These are phyloP conservation scores for Coilia nasus DNA, from an alignment of 2,797 vertebrate species.

Conservation along the genomic window DNA sequence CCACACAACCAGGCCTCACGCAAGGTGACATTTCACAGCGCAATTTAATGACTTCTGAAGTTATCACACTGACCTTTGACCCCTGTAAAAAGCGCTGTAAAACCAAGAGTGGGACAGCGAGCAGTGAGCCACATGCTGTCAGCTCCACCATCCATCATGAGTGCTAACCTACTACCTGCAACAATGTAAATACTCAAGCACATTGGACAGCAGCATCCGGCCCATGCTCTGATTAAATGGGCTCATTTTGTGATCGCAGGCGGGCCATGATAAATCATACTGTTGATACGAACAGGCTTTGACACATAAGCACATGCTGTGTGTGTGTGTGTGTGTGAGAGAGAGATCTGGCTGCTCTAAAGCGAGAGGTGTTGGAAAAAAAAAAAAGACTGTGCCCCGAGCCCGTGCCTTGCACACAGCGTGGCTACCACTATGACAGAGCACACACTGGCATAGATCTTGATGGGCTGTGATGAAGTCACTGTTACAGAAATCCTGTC, in stretches of 20 bases:
- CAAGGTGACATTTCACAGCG: background rate
- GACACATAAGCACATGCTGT: background rate
- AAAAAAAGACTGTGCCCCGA: background rate
- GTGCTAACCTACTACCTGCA: background rate
- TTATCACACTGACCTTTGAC: constrained; percentile 4
- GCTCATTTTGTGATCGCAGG: background rate
- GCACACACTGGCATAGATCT: background rate
- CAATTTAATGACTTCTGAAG: background rate
- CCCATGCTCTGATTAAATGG: background rate
- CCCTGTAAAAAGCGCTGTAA: background rate
- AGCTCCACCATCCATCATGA: background rate
- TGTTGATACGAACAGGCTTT: background rate
- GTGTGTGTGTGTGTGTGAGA: too few species aligned
- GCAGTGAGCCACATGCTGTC: background rate
- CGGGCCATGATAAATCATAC: background rate
- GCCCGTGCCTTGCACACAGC: background rate
- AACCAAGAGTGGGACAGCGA: background rate
- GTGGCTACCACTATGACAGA: background rate
- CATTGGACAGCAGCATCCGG: background rate
- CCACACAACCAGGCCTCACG: background rate
- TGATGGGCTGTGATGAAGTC: background rate
- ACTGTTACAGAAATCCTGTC: too few species aligned
- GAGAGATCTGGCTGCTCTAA: background rate
- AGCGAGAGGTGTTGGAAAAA: background rate
- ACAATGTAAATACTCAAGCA: background rate